Evolutionary conservation across 2,113 vertebrate species (phyloP), one percentile per base, ranked within the genome.

Genomic region (Tachycineta bicolor): DNA sequence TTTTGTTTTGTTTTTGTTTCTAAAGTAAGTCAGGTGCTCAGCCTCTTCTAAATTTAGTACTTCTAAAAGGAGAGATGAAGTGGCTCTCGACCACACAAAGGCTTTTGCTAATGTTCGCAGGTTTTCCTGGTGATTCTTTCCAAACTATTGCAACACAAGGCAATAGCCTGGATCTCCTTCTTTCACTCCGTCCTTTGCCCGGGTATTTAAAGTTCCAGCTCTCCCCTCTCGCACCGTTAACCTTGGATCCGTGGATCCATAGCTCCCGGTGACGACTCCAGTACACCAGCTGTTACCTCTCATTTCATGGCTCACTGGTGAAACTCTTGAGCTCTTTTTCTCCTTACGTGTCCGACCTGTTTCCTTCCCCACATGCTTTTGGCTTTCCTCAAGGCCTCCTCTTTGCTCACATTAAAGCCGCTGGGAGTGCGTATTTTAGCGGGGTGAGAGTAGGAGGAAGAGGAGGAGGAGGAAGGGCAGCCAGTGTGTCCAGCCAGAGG

Each of bases 231-330:
- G 6, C 58, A 22, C 94, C 68, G 34, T 73, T 97, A 96, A 89
- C 89, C 92, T 96, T 96, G 94, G 94, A 64, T 97, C 96, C 90
- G 82, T 96, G 94, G 94, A 64, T 97, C 96, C 90, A 83, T 39
- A 93, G 97, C 75, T 96, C 75, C 68, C 76, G 93, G 78, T 83
- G 96, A 46, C 85, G 71, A 83, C 59, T 79, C 89, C 91, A 89
- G 83, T 94, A 87, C 97, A 96, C 97, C 97, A 97, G 97, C 98
- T 98, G 97, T 91, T 98, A 93, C 97, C 98, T 98, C 96, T 97
- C 98, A 98, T 98, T 98, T 98, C 98, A 98, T 95, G 97, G 97
- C 97, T 99, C 96, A 96, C 95, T 95, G 95, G 88, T 97, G 97
- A 98, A 98, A 98, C 97, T 98, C 96, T 96, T 93, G 62, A 96